phyloP scores from a whole-genome alignment of 2,113 vertebrate genomes.

The Entelurus aequoreus region DNA sequence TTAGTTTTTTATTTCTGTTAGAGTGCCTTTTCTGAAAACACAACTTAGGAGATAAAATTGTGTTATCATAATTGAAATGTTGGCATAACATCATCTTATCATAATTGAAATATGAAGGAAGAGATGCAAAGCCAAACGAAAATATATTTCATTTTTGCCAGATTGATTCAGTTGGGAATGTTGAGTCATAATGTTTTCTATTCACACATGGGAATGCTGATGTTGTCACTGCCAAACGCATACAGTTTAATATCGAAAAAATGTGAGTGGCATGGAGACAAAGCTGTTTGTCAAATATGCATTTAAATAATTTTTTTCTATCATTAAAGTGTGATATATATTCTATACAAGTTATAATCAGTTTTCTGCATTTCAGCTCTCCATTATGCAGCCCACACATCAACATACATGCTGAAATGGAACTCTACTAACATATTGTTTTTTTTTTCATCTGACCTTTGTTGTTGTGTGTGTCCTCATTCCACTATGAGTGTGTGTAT shows the following conservation, averaged over 20 bases:
- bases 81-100: not conserved
- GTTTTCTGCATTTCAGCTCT: conserved; percentile 1
- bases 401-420: conserved; percentile 14
- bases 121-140: not conserved
- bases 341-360: conserved; percentile 1
- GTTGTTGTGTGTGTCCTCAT: conserved; percentile 36
- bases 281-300: not conserved
- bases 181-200: not conserved
- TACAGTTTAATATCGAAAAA: not conserved
- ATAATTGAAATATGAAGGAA: not conserved
- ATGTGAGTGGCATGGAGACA: not conserved
- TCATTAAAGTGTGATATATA: not conserved
- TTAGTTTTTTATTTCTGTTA: no score
- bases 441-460: conserved; percentile 20
- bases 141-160: not conserved
- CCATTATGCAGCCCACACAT: not conserved
- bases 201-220: not conserved
- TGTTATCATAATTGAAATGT: not conserved
- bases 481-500: conserved; percentile 28
- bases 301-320: conserved; percentile 3
- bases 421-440: conserved; percentile 29
- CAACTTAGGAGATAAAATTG: no score
- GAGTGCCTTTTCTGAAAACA: no score
- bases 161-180: not conserved
- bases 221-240: not conserved